Evolutionary conservation across 1,140 invertebrate species (phyloP).

Genomic region (Delia radicum): DNA sequence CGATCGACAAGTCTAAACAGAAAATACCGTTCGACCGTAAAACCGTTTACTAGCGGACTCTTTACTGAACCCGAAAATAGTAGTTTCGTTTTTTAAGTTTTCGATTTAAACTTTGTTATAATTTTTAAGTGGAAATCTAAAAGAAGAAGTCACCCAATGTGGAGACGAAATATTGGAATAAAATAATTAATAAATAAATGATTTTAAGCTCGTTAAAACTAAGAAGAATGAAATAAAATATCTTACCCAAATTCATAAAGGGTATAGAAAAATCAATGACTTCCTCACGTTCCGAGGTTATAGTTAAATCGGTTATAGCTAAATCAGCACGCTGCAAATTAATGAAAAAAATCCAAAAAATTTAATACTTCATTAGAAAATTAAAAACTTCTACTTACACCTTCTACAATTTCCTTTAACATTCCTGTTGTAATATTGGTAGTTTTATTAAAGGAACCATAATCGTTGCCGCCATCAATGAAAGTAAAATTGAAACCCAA

Average conservation of each 20-base stretch:
- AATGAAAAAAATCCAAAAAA: background rate
- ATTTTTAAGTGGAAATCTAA: too few species aligned
- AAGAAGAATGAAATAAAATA: background rate
- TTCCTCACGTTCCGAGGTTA: slow-evolving; percentile 79
- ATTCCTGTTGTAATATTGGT: slow-evolving; percentile 83
- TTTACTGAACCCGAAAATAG: too few species aligned
- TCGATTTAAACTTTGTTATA: too few species aligned
- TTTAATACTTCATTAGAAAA: background rate
- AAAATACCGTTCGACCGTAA: too few species aligned
- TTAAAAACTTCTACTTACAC: slow-evolving; percentile 62
- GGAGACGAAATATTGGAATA: too few species aligned
- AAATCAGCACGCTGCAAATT: slow-evolving; percentile 67
- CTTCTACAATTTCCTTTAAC: slow-evolving; percentile 77
- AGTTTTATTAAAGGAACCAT: slow-evolving; percentile 67
- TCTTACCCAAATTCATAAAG: slow-evolving; percentile 79
- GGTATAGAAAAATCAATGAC: slow-evolving; percentile 89
- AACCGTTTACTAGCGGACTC: too few species aligned
- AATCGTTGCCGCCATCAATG: slow-evolving; percentile 70
- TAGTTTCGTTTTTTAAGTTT: too few species aligned
- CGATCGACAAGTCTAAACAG: too few species aligned
- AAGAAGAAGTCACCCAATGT: too few species aligned
- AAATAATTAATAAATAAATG: too few species aligned
- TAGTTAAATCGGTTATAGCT: slow-evolving; percentile 86
- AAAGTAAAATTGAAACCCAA: slow-evolving; percentile 87
- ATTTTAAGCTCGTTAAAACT: background rate